Evolutionary conservation across 2,797 vertebrate species (phyloP), one percentile per base, ranked within the genome.

Genomic region (Sternarchorhynchus goeldii): DNA sequence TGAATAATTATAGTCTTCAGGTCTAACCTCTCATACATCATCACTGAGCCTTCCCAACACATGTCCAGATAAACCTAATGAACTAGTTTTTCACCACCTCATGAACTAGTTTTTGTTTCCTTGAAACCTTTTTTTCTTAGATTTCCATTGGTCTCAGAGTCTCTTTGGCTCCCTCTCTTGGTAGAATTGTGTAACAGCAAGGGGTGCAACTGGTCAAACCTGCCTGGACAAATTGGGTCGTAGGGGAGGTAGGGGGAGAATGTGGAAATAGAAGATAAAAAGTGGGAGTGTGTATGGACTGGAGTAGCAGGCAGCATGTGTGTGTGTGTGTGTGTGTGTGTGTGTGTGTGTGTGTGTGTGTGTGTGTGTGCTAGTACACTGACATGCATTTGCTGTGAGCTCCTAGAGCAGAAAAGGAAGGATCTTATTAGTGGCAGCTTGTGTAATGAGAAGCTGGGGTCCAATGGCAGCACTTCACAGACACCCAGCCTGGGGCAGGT

Each of bases 151-250:
- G 65, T 68, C 21, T 58, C 73, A 29, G 56, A 18, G 78, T 75
- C 75, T 78, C 53, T 76, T 25, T 7, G n/a, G 14, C 75, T 57
- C 25, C 60, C 64, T 68, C 76, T 70, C 67, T 41, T 63, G 71
- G 71, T 64, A 69, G 64, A 70, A 36, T 56, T 71, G 66, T 65
- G 67, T 74, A 56, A 77, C 53, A 70, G 36, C 25, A 20, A 72
- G 60, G 77, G 77, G 66, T 63, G 41, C 36, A 39, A 75, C 72
- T 71, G 76, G 56, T 58, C 55, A 66, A 72, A 69, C 76, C 25
- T 58, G 76, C 75, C 71, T 17, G 45, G 64, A 76, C 64, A 57
- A 66, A 25, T 1, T 25, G 20, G 7, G 20, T 8, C 6, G 4
- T 10, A 1, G 16, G 6, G 20, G 31, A 16, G 14, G 32, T 21